These are phyloP conservation scores for Cerceris rybyensis DNA, from an alignment of 2,888 invertebrate species.

Conservation along the genomic window DNA sequence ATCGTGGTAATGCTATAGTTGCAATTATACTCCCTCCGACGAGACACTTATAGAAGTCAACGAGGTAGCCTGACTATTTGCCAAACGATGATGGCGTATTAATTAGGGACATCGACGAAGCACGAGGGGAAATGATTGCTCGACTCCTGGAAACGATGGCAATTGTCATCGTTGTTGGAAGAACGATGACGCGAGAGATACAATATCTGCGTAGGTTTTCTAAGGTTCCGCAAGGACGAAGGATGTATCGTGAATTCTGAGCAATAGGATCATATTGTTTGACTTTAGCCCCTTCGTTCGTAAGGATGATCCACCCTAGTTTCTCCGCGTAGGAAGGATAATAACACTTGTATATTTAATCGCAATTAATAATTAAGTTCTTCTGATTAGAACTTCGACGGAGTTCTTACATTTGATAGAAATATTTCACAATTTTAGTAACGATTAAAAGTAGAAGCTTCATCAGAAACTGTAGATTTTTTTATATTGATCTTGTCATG, in stretches of 20 bases:
- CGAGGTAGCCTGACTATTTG: not conserved
- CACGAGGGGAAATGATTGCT: not conserved
- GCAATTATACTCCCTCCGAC: not conserved
- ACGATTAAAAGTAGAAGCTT: too few species aligned
- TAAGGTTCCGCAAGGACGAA: not conserved
- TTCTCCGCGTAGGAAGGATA: too few species aligned
- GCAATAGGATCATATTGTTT: too few species aligned
- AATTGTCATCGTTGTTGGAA: not conserved
- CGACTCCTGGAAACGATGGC: not conserved
- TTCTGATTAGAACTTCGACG: too few species aligned
- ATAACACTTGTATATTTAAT: too few species aligned
- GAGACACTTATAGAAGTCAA: not conserved
- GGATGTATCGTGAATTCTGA: not conserved
- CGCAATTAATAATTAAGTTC: too few species aligned
- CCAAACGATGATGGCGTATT: not conserved
- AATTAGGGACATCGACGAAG: constrained; percentile 10
- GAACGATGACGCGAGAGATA: not conserved
- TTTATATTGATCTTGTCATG: too few species aligned
- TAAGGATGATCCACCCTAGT: too few species aligned
- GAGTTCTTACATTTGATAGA: too few species aligned
- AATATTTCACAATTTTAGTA: too few species aligned
- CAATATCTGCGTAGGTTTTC: not conserved
- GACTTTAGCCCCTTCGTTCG: too few species aligned
- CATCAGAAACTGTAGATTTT: too few species aligned
- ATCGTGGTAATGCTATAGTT: not conserved